These are phyloP conservation scores for Dioctria rufipes DNA, from an alignment of 2,888 invertebrate genomes.

Conservation along the genomic window DNA sequence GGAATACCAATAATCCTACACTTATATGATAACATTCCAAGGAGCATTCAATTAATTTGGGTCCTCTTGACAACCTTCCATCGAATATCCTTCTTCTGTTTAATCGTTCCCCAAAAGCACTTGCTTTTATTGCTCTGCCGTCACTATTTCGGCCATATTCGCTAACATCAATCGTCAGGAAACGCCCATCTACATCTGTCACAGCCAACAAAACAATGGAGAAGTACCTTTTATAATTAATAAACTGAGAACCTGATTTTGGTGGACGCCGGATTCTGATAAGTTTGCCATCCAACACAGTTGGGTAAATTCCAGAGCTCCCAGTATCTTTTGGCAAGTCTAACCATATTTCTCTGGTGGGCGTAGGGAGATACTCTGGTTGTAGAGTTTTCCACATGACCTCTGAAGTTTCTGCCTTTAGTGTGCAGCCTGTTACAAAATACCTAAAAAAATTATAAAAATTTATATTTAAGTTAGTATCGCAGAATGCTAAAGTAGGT, in stretches of 20 bases:
- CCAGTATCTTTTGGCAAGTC: slow-evolving; percentile 12
- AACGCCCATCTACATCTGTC: slow-evolving; percentile 5
- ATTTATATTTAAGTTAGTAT: no score
- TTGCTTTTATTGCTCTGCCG: neutral
- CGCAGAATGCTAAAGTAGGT: no score
- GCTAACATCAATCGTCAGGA: slow-evolving; percentile 24
- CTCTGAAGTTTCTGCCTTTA: slow-evolving; percentile 59
- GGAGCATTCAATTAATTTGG: neutral
- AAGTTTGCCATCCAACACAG: slow-evolving; percentile 41
- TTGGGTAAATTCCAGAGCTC: slow-evolving; percentile 26
- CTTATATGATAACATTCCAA: slow-evolving; percentile 5
- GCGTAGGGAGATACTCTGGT: slow-evolving; percentile 26
- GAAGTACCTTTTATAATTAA: slow-evolving; percentile 14
- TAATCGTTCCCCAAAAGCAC: neutral
- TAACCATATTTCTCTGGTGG: slow-evolving; percentile 7
- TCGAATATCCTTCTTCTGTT: neutral
- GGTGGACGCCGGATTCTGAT: slow-evolving; percentile 21
- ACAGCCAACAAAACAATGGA: slow-evolving; percentile 39
- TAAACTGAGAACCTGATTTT: slow-evolving; percentile 39
- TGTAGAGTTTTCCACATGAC: slow-evolving; percentile 20
- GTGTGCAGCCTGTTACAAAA: no score
- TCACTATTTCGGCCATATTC: slow-evolving; percentile 27
- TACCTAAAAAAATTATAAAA: no score
- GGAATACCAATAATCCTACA: neutral
- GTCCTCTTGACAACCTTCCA: slow-evolving; percentile 9